Percentiles rank a stretch among this genome's conserved stretches.
These are phyloP conservation scores for Zonotrichia leucophrys DNA, from an alignment of 2,113 vertebrate genomes.

Conservation along the genomic window DNA sequence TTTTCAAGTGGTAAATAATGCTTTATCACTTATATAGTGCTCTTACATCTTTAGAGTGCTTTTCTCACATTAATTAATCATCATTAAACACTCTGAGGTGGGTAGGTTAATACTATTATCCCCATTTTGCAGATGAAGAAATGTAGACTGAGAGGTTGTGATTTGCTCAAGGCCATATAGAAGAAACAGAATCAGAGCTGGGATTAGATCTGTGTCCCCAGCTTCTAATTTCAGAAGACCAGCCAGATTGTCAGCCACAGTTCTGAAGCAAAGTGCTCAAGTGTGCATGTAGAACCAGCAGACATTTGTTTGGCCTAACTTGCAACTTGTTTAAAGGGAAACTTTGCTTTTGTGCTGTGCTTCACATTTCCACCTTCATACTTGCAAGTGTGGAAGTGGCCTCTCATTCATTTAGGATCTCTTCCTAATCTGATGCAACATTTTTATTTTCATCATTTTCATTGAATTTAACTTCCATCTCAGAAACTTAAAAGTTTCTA, in stretches of 20 bases:
- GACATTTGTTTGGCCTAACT: not conserved
- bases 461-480: not conserved
- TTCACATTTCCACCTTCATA: not conserved
- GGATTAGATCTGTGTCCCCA: constrained; percentile 51
- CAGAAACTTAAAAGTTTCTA: not conserved
- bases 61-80: constrained; percentile 71
- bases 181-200: constrained; percentile 26
- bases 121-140: constrained; percentile 70
- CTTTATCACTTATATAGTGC: constrained; percentile 69
- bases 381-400: not conserved
- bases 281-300: not conserved
- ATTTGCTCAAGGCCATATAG: constrained; percentile 54
- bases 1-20: constrained; percentile 74
- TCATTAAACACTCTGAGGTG: constrained; percentile 63
- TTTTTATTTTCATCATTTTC: not conserved
- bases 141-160: constrained; percentile 52
- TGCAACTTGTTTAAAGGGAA: not conserved
- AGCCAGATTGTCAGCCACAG: not conserved
- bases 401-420: not conserved
- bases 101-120: constrained; percentile 68
- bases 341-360: not conserved
- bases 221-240: constrained; percentile 42
- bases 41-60: constrained; percentile 70
- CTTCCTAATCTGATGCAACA: not conserved
- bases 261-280: not conserved